Evolutionary conservation across 2,888 invertebrate species (phyloP).

Genomic region (Deilephila porcellus): DNA sequence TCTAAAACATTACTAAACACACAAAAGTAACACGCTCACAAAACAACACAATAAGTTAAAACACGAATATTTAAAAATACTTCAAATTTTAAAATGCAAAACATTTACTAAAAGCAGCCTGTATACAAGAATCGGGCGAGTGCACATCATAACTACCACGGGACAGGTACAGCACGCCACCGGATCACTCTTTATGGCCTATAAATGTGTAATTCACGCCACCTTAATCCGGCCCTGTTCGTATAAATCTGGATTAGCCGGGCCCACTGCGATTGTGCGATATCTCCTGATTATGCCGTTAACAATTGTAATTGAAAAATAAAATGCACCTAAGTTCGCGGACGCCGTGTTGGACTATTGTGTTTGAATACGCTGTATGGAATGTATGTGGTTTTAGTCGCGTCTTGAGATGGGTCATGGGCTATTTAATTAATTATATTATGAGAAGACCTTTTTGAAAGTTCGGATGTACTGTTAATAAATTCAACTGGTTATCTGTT

Average conservation of each 20-base stretch:
- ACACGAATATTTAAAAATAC: not conserved
- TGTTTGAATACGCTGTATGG: slow-evolving; percentile 24
- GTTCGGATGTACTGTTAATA: too few species aligned
- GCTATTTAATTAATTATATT: not conserved
- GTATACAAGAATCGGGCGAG: slow-evolving; percentile 54
- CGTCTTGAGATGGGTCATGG: slow-evolving; percentile 5
- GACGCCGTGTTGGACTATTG: slow-evolving; percentile 37
- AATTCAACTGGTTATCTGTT: too few species aligned
- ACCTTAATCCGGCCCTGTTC: slow-evolving; percentile 82
- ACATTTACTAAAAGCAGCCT: slow-evolving; percentile 43
- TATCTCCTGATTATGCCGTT: slow-evolving; percentile 81
- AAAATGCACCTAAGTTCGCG: slow-evolving; percentile 58
- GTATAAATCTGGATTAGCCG: slow-evolving; percentile 83
- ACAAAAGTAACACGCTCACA: too few species aligned
- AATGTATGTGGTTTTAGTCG: slow-evolving; percentile 28
- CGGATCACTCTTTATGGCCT: slow-evolving; percentile 84
- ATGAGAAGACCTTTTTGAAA: not conserved
- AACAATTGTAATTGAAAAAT: slow-evolving; percentile 84
- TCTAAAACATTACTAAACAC: too few species aligned
- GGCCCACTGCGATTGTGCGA: slow-evolving; percentile 75
- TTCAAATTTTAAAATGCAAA: not conserved
- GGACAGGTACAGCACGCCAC: slow-evolving; percentile 78
- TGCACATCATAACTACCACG: slow-evolving; percentile 75
- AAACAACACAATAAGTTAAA: not conserved
- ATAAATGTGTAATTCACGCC: slow-evolving; percentile 85